Conservation (phyloP, 2,888 invertebrate species). For the Pterostichus niger region DNA sequence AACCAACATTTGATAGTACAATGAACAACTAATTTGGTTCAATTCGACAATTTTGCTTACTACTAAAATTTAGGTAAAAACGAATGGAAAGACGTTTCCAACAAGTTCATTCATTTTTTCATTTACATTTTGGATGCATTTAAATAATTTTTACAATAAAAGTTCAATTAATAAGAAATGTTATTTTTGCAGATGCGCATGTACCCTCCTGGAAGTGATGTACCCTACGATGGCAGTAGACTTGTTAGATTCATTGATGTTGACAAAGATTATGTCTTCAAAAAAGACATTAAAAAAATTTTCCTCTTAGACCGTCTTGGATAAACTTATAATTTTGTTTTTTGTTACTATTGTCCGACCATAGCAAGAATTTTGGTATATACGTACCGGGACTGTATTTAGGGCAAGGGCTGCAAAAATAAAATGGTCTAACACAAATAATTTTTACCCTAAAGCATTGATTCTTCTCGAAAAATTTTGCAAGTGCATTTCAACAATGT, state of each 20-base stretch:
- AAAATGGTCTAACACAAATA: not conserved
- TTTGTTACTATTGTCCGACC: not conserved
- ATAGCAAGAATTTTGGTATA: not conserved
- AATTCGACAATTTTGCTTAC: too few relatives aligned
- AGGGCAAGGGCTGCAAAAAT: not conserved
- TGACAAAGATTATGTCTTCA: slow-evolving; percentile 75
- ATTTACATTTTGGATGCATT: slow-evolving; percentile 3
- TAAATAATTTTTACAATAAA: not conserved
- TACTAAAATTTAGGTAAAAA: too few relatives aligned
- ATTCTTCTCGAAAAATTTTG: too few relatives aligned
- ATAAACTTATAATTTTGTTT: slow-evolving; percentile 51
- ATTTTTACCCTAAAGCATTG: too few relatives aligned
- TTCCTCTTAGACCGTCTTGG: slow-evolving; percentile 68
- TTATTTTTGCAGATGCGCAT: slow-evolving; percentile 80
- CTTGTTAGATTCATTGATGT: slow-evolving; percentile 78
- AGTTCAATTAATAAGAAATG: slow-evolving; percentile 2
- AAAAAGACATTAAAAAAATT: slow-evolving; percentile 65
- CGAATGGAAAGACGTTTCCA: too few relatives aligned
- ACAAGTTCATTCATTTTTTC: too few relatives aligned
- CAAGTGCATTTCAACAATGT: too few relatives aligned
- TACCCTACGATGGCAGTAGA: slow-evolving; percentile 79
- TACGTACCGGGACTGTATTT: not conserved
- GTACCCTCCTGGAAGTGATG: slow-evolving; percentile 83
- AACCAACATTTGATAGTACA: too few relatives aligned
- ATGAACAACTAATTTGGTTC: too few relatives aligned